Conservation (phyloP, 2,888 invertebrate species). For the Ornithoptera alexandrae region DNA sequence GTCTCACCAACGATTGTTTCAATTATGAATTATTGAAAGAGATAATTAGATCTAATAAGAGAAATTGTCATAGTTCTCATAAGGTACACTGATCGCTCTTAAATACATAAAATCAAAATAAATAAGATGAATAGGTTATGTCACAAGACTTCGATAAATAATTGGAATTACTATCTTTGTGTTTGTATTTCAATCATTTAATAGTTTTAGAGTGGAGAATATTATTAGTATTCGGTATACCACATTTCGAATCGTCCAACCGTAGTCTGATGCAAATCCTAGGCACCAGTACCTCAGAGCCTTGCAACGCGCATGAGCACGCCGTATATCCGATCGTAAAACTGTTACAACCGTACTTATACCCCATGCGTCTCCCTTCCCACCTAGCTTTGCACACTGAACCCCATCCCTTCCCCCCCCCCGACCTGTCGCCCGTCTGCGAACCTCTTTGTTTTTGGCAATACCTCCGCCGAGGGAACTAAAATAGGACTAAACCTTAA, state of each 20-base stretch:
- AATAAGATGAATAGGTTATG: not conserved
- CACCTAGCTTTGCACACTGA: slow-evolving; percentile 10
- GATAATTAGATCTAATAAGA: slow-evolving; percentile 41
- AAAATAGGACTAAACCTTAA: slow-evolving; percentile 68
- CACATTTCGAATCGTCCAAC: slow-evolving; percentile 35
- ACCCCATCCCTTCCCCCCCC: slow-evolving; percentile 5
- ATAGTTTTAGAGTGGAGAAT: not conserved
- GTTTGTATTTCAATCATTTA: not conserved
- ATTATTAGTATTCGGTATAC: not conserved
- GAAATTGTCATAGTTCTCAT: not conserved
- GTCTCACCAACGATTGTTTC: slow-evolving; percentile 51
- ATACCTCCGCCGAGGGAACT: slow-evolving; percentile 60
- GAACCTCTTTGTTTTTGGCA: slow-evolving; percentile 75
- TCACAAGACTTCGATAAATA: not conserved
- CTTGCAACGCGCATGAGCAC: slow-evolving; percentile 73
- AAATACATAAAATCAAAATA: not conserved
- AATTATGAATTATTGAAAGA: slow-evolving; percentile 56
- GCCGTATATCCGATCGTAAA: slow-evolving; percentile 74
- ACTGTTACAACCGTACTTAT: slow-evolving; percentile 63
- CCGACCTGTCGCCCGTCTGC: slow-evolving; percentile 51
- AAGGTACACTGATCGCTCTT: slow-evolving; percentile 3
- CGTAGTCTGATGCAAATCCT: slow-evolving; percentile 75
- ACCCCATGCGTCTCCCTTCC: slow-evolving; percentile 40
- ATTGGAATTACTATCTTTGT: not conserved
- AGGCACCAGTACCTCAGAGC: slow-evolving; percentile 43